Conservation (phyloP, 2,888 invertebrate species). For the Dryobota labecula region DNA sequence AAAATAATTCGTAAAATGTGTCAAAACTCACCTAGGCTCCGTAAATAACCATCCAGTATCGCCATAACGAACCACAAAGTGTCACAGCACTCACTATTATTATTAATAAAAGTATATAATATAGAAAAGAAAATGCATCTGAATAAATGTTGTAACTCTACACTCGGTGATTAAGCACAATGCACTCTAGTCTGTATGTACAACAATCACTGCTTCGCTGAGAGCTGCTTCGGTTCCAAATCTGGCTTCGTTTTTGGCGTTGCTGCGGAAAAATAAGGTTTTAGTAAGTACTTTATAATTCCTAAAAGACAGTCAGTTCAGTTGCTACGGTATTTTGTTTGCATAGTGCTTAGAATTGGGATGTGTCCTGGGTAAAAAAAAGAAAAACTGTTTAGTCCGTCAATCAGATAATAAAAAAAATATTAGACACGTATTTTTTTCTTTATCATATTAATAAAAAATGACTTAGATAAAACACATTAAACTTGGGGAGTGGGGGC, state of each 20-base stretch:
- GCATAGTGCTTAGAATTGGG: no score
- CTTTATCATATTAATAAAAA: no score
- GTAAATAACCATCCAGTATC: slow-evolving; percentile 72
- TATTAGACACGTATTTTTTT: no score
- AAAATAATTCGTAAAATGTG: no score
- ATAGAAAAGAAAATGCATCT: slow-evolving; percentile 71
- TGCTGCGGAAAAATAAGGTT: slow-evolving; percentile 69
- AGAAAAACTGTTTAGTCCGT: no score
- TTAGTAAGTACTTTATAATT: no score
- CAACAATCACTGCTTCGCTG: slow-evolving; percentile 78
- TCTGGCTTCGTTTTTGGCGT: slow-evolving; percentile 82
- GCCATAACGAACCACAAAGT: slow-evolving; percentile 61
- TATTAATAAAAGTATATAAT: slow-evolving; percentile 52
- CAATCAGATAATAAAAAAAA: no score
- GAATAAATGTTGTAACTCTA: slow-evolving; percentile 46
- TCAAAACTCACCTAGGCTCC: slow-evolving; percentile 84
- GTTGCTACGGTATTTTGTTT: no score
- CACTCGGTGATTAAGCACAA: slow-evolving; percentile 65
- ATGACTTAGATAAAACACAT: no score
- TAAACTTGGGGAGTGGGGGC: no score
- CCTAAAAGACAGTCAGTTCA: no score
- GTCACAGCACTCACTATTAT: slow-evolving; percentile 59
- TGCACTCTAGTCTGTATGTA: slow-evolving; percentile 63
- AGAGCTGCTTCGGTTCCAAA: slow-evolving; percentile 72
- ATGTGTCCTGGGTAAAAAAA: no score